Conservation (phyloP, 2,797 vertebrate species). For the Enteromius unitaeniatus region DNA sequence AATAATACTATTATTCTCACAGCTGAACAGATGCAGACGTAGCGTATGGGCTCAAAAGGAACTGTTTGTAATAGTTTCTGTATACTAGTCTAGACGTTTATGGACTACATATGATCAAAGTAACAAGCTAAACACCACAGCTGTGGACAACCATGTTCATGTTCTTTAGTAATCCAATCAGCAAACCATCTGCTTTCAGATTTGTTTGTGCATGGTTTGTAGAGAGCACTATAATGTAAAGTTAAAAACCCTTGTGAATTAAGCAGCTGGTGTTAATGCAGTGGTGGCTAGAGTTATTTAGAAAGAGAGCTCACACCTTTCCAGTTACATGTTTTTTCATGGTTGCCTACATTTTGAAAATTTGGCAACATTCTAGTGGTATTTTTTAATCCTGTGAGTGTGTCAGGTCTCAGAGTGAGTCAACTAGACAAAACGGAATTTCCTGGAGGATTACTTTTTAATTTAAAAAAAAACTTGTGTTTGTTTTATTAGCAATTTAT, state of each 20-base stretch:
- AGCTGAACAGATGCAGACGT: not conserved
- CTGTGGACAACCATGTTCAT: slow-evolving; percentile 11
- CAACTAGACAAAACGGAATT: not conserved
- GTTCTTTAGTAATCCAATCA: slow-evolving; percentile 38
- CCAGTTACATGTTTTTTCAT: slow-evolving; percentile 30
- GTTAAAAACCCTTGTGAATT: slow-evolving; percentile 30
- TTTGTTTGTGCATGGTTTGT: slow-evolving; percentile 45
- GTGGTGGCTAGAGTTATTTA: not conserved
- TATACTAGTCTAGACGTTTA: not conserved
- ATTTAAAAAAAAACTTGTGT: not conserved
- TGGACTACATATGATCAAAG: slow-evolving; percentile 11
- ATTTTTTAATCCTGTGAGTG: not conserved
- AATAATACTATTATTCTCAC: not conserved
- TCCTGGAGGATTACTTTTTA: not conserved
- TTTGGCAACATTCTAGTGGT: not conserved
- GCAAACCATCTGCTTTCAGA: slow-evolving; percentile 19
- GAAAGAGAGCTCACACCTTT: slow-evolving; percentile 27
- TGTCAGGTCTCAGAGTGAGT: slow-evolving; percentile 1
- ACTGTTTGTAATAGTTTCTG: not conserved
- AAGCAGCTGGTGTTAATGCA: slow-evolving; percentile 16
- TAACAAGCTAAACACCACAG: not conserved
- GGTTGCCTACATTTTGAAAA: slow-evolving; percentile 4
- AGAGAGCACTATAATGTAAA: slow-evolving; percentile 32
- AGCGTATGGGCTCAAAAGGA: not conserved
- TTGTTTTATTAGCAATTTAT: not conserved